phyloP scores from a whole-genome alignment of 2,888 invertebrate species.

The Saturnia pavonia region DNA sequence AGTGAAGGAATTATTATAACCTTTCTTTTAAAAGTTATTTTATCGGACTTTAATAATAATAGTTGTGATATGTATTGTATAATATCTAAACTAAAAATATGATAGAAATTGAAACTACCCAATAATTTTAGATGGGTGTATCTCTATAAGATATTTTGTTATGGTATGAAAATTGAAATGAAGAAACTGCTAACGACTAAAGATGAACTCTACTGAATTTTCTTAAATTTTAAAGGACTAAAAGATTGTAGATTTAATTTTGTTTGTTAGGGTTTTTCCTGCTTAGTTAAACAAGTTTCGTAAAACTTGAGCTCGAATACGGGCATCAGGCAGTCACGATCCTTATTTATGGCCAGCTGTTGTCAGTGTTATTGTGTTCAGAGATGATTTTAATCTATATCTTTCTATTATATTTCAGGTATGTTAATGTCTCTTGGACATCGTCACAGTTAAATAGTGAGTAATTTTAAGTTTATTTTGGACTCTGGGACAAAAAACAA shows the following conservation, averaged over 20 bases:
- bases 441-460: slow-evolving; percentile 6
- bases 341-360: slow-evolving; percentile 12
- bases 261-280: slow-evolving; percentile 5
- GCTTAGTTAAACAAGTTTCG: slow-evolving; percentile 2
- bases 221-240: neutral
- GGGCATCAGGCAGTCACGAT: neutral
- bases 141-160: too few relatives aligned
- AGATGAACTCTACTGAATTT: neutral
- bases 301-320: slow-evolving; percentile 2
- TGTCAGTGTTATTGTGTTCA: slow-evolving; percentile 12
- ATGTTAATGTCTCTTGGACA: slow-evolving; percentile 28
- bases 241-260: neutral
- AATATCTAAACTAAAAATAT: too few relatives aligned
- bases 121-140: neutral
- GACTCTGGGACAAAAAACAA: neutral
- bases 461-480: neutral
- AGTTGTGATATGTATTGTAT: too few relatives aligned
- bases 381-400: slow-evolving; percentile 20
- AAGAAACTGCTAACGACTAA: neutral
- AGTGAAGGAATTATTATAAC: slow-evolving; percentile 6
- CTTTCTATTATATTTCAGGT: slow-evolving; percentile 35
- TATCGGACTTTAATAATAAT: neutral
- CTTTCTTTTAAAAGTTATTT: neutral
- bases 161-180: too few relatives aligned
- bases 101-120: neutral